A percentile compares a stretch with the other conserved stretches of the same genome.
phyloP scores from a whole-genome alignment of 2,797 vertebrate species.

The Hippocampus kuda region DNA sequence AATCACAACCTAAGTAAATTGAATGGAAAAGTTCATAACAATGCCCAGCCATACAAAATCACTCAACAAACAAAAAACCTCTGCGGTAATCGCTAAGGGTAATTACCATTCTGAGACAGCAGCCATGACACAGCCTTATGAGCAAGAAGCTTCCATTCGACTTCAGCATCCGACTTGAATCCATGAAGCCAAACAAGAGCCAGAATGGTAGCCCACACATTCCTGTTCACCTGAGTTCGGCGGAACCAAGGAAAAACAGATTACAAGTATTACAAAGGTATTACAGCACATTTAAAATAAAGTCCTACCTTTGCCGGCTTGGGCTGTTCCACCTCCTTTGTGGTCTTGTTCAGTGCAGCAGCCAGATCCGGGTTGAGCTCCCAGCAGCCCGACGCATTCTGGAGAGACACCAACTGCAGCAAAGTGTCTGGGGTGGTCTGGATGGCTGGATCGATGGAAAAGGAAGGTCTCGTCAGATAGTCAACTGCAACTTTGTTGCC shows the following conservation, averaged over 20 bases:
- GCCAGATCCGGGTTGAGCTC: constrained; percentile 48
- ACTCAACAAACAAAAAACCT: neutral
- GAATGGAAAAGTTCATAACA: no score
- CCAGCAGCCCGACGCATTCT: constrained; percentile 72
- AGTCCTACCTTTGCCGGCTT: constrained; percentile 52
- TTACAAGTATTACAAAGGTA: no score
- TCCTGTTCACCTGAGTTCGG: constrained; percentile 32
- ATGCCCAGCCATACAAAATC: neutral
- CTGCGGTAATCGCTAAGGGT: neutral
- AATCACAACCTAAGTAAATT: no score
- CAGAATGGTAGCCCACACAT: constrained; percentile 71
- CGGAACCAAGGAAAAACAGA: neutral
- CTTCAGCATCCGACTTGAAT: constrained; percentile 41
- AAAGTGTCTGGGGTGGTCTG: constrained; percentile 26
- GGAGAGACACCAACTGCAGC: constrained; percentile 62
- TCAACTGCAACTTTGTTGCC: neutral
- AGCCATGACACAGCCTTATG: constrained; percentile 68
- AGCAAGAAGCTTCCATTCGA: constrained; percentile 74
- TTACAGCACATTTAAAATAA: neutral
- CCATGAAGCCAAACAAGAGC: constrained; percentile 72
- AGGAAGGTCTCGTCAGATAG: neutral
- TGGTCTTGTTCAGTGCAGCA: constrained; percentile 44
- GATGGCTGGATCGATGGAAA: neutral
- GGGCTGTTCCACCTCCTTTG: constrained; percentile 41
- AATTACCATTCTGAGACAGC: constrained; percentile 55